A percentile compares a stretch with the other conserved stretches of the same genome.
Evolutionary conservation across 2,888 invertebrate genomes (phyloP).

Genomic region (Agrilus mali): DNA sequence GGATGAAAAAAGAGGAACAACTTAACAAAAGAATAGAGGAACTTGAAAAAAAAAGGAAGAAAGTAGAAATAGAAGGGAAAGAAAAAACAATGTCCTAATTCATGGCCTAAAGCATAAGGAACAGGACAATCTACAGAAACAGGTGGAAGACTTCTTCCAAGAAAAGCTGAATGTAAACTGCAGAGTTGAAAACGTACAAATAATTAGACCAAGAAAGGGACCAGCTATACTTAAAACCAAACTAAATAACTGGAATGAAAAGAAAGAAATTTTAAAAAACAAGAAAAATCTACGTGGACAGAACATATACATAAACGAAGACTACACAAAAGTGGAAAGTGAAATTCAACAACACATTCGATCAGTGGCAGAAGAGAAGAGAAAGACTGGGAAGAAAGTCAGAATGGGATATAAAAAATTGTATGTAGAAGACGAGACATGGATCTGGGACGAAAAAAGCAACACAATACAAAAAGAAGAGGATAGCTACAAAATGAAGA

Average conservation of each 20-base stretch:
- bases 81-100: no score
- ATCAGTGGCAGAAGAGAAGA: conserved; percentile 4
- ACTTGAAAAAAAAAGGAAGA: no score
- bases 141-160: no score
- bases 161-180: no score
- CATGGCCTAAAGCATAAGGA: no score
- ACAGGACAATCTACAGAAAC: no score
- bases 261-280: conserved; percentile 5
- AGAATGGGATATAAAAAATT: conserved; percentile 6
- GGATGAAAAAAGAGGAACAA: no score
- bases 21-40: no score
- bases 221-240: background rate
- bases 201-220: no score
- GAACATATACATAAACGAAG: conserved; percentile 9
- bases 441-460: conserved; percentile 3
- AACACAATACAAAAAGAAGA: conserved; percentile 1
- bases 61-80: no score
- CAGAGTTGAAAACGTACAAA: no score
- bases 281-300: conserved; percentile 2
- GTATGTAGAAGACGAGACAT: background rate
- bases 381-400: conserved; percentile 5
- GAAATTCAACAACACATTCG: conserved; percentile 5
- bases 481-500: no score
- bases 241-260: conserved; percentile 4
- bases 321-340: conserved; percentile 8